These are phyloP conservation scores for Bufo gargarizans DNA, from an alignment of 2,113 vertebrate species.

Conservation along the genomic window DNA sequence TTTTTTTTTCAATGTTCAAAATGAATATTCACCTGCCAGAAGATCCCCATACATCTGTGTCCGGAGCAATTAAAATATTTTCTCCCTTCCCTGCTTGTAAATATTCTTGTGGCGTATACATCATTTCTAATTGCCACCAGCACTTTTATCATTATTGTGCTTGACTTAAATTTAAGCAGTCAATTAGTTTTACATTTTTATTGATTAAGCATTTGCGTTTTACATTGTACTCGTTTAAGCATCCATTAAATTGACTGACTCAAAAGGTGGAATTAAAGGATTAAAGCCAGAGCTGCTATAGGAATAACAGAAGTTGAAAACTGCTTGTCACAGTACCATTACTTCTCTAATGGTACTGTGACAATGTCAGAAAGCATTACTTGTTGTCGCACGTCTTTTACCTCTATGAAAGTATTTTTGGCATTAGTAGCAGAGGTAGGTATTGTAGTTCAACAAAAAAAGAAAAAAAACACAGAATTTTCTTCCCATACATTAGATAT, in stretches of 20 bases:
- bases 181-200: constrained; percentile 60
- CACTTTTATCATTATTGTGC: constrained; percentile 52
- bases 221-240: constrained; percentile 57
- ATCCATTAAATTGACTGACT: constrained; percentile 56
- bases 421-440: too few species aligned
- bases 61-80: background rate
- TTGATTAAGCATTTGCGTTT: constrained; percentile 58
- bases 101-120: constrained; percentile 37
- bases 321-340: background rate
- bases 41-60: background rate
- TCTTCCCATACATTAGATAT: background rate
- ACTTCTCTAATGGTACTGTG: background rate
- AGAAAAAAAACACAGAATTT: background rate
- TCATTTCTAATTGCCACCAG: constrained; percentile 56
- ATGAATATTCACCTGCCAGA: background rate
- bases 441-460: too few species aligned
- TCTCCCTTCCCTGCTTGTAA: background rate
- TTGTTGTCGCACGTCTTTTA: background rate
- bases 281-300: constrained; percentile 10
- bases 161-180: constrained; percentile 58
- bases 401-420: too few species aligned
- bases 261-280: constrained; percentile 44
- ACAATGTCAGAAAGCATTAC: background rate
- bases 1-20: background rate
- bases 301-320: constrained; percentile 9